These are phyloP conservation scores for Ceraclea dissimilis DNA, from an alignment of 2,888 invertebrate genomes.

Conservation along the genomic window DNA sequence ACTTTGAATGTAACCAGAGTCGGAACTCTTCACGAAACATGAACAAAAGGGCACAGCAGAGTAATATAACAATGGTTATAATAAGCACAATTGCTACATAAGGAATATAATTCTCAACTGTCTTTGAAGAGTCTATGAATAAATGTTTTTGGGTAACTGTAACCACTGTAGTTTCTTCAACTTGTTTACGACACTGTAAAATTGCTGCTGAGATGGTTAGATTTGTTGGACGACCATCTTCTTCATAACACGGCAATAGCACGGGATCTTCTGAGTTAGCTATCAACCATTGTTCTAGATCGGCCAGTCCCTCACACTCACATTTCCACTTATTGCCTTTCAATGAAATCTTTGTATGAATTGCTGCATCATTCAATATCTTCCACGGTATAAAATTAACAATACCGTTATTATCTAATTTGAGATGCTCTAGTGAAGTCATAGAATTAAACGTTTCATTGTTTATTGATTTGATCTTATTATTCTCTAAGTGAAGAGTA, in stretches of 20 bases:
- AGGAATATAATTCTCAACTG: conserved; percentile 67
- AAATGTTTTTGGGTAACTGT: conserved; percentile 49
- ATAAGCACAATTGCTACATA: conserved; percentile 65
- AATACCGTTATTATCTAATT: conserved; percentile 71
- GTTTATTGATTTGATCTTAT: conserved; percentile 63
- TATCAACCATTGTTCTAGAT: conserved; percentile 62
- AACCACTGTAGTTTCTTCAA: conserved; percentile 59
- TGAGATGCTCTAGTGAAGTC: conserved; percentile 61
- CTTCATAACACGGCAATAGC: conserved; percentile 59
- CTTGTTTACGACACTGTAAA: conserved; percentile 51
- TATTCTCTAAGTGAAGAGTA: conserved; percentile 70
- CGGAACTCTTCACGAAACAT: conserved; percentile 70
- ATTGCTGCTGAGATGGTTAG: conserved; percentile 44
- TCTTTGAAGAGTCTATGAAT: conserved; percentile 56
- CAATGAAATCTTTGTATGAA: conserved; percentile 61
- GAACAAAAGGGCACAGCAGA: conserved; percentile 61
- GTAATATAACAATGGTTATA: conserved; percentile 59
- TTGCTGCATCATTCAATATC: conserved; percentile 54
- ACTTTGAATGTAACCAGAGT: conserved; percentile 71
- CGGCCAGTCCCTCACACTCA: conserved; percentile 64
- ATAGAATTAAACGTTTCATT: conserved; percentile 71
- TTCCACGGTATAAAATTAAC: conserved; percentile 70
- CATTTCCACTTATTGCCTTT: conserved; percentile 80
- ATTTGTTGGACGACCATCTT: conserved; percentile 45
- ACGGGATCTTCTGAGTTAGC: conserved; percentile 60